These are phyloP conservation scores for Xiphorhynchus erythropygius DNA, from an alignment of 2,797 vertebrate genomes.

Conservation along the genomic window DNA sequence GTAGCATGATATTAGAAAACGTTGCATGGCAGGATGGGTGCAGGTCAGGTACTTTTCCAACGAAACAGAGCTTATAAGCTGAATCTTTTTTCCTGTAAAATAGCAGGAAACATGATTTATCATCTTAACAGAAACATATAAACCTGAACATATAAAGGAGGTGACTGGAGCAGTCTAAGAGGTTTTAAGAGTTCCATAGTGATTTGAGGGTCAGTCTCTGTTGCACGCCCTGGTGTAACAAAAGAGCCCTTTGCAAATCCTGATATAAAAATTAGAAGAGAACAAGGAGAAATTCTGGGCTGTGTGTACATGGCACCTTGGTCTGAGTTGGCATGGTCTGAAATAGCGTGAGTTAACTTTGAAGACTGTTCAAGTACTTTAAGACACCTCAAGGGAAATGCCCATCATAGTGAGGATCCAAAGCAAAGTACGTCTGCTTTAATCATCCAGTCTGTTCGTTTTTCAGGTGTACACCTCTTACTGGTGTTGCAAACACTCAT, in stretches of 20 bases:
- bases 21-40: accelerated
- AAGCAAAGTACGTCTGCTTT: background rate
- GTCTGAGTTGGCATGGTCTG: background rate
- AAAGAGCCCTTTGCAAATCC: background rate
- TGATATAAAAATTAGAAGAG: background rate
- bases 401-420: background rate
- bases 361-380: background rate
- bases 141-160: background rate
- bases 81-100: background rate
- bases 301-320: background rate
- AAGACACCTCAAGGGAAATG: background rate
- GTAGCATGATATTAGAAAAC: background rate
- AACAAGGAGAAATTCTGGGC: background rate
- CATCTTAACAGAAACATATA: background rate
- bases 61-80: background rate
- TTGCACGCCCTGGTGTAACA: background rate
- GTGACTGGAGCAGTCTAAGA: background rate
- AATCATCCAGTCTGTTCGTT: background rate
- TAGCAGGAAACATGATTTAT: background rate
- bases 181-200: background rate
- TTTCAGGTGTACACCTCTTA: background rate
- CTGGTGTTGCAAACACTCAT: background rate
- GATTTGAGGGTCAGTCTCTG: background rate
- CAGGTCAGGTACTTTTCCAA: background rate
- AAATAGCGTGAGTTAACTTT: background rate